Conservation (phyloP, 1,140 invertebrate genomes). For the Leptinotarsa undecemlineata region DNA sequence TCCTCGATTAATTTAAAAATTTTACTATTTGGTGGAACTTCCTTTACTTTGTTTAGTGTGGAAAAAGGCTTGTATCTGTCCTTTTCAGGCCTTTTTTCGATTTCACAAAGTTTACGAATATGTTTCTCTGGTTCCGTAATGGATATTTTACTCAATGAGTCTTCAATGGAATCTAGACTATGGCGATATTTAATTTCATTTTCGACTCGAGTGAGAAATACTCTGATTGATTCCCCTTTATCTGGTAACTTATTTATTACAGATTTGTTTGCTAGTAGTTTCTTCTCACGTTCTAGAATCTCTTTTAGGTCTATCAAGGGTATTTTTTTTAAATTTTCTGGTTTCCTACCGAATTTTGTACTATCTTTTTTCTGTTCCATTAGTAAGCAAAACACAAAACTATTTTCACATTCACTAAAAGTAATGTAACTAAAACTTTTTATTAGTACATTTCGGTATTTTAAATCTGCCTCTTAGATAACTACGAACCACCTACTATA, state of each 20-base stretch:
- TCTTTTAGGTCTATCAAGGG: slow-evolving; percentile 16
- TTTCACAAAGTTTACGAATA: slow-evolving; percentile 19
- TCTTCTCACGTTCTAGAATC: slow-evolving; percentile 18
- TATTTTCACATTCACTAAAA: too few relatives aligned
- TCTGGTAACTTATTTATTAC: slow-evolving; percentile 17
- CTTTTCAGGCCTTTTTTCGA: slow-evolving; percentile 20
- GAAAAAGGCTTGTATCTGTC: slow-evolving; percentile 26
- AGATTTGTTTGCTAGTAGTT: slow-evolving; percentile 12
- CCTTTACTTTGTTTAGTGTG: slow-evolving; percentile 16
- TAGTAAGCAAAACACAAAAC: too few relatives aligned
- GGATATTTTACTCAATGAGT: neutral
- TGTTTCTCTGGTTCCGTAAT: slow-evolving; percentile 13
- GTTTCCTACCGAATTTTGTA: slow-evolving; percentile 5
- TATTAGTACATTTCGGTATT: too few relatives aligned
- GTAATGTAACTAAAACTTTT: too few relatives aligned
- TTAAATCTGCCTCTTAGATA: too few relatives aligned
- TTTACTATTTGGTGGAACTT: slow-evolving; percentile 21
- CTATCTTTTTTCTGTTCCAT: neutral
- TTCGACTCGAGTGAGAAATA: slow-evolving; percentile 17
- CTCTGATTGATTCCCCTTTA: slow-evolving; percentile 22
- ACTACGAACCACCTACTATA: too few relatives aligned
- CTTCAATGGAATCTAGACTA: slow-evolving; percentile 2
- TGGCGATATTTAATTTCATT: slow-evolving; percentile 22
- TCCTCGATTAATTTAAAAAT: slow-evolving; percentile 28
- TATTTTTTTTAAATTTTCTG: slow-evolving; percentile 18